A percentile compares a stretch with the other conserved stretches of the same genome.
These are phyloP conservation scores for Leptocoma aspasia DNA, from an alignment of 2,113 vertebrate species.

Conservation along the genomic window DNA sequence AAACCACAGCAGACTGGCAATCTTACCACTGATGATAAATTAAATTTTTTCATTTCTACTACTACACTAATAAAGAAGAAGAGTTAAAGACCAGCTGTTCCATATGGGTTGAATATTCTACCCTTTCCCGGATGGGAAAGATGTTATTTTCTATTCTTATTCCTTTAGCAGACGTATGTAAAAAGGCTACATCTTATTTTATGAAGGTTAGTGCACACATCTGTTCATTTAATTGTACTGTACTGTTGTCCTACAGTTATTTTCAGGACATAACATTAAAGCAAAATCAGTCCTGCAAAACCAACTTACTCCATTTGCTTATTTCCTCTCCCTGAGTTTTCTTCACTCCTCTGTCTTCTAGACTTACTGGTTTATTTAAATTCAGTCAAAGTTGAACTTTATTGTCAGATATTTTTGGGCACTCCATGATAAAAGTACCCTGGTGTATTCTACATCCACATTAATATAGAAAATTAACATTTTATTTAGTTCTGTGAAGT, in stretches of 20 bases:
- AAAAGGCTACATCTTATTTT: conserved; percentile 15
- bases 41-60: conserved; percentile 33
- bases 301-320: not conserved
- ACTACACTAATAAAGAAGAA: not conserved
- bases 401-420: not conserved
- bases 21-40: not conserved
- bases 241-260: not conserved
- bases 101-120: not conserved
- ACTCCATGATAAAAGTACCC: not conserved
- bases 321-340: not conserved
- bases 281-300: not conserved
- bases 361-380: not conserved
- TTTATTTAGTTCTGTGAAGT: not conserved
- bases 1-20: not conserved
- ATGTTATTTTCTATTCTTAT: conserved; percentile 16
- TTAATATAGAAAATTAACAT: not conserved
- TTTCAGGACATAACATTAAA: not conserved
- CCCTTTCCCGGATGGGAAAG: not conserved
- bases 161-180: conserved; percentile 38
- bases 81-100: not conserved
- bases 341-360: not conserved
- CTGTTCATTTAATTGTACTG: conserved; percentile 35
- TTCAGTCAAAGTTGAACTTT: not conserved
- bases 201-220: not conserved
- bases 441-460: not conserved